A percentile compares a stretch with the other conserved stretches of the same genome.
Evolutionary conservation across 2,888 invertebrate species (phyloP).

Genomic region (Ashinkailepas kermadecensis): DNA sequence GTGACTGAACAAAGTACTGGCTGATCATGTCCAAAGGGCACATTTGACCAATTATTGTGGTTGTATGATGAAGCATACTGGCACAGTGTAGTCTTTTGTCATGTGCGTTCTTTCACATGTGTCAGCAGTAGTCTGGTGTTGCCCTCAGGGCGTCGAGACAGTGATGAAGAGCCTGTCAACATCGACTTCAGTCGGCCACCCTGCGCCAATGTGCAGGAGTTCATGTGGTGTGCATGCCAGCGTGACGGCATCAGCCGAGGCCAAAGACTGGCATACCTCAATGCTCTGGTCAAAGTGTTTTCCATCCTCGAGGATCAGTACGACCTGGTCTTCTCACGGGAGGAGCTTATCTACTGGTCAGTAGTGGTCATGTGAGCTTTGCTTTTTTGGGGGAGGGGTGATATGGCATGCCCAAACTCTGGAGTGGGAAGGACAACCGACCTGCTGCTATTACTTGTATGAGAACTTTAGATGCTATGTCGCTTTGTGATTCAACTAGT

Average conservation of each 20-base stretch:
- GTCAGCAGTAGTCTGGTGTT: not conserved
- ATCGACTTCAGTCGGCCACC: conserved; percentile 5
- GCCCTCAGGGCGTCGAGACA: not conserved
- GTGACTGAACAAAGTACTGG: too few species aligned
- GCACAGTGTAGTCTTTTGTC: not conserved
- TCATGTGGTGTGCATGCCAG: conserved; percentile 7
- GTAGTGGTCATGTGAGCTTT: conserved; percentile 34
- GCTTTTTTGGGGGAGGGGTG: too few species aligned
- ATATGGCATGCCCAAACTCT: too few species aligned
- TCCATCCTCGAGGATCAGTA: conserved; percentile 53
- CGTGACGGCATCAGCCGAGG: conserved; percentile 39
- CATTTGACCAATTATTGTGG: not conserved
- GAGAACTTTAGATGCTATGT: too few species aligned
- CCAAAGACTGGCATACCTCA: conserved; percentile 75
- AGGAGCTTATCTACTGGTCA: conserved; percentile 77
- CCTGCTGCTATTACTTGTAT: too few species aligned
- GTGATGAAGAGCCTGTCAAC: conserved; percentile 8
- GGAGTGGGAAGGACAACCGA: too few species aligned
- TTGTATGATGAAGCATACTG: not conserved
- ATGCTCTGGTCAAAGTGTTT: conserved; percentile 75
- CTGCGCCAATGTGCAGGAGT: not conserved
- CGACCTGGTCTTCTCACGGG: conserved; percentile 62
- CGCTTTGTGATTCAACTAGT: too few species aligned
- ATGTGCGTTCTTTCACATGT: not conserved
- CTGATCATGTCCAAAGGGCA: too few species aligned